phyloP scores from a whole-genome alignment of 2,797 vertebrate species.

The Chromobotia macracanthus region DNA sequence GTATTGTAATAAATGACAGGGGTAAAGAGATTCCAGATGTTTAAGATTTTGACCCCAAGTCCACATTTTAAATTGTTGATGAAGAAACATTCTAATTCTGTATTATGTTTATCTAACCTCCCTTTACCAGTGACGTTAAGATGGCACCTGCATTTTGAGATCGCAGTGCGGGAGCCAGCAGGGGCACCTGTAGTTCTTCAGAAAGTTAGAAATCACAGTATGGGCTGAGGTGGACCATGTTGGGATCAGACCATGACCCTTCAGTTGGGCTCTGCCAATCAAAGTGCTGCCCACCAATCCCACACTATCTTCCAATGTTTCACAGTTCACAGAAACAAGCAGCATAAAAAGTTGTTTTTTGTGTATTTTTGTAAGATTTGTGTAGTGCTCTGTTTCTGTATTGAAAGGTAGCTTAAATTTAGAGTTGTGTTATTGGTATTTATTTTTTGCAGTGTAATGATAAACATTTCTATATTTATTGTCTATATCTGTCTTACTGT shows the following conservation, averaged over 20 bases:
- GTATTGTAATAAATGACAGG: no score
- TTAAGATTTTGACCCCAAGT: neutral
- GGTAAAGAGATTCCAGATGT: no score
- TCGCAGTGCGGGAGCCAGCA: slow-evolving; percentile 84
- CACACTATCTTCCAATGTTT: slow-evolving; percentile 88
- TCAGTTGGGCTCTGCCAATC: slow-evolving; percentile 97
- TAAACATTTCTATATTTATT: slow-evolving; percentile 65
- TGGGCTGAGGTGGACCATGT: slow-evolving; percentile 92
- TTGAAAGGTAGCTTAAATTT: slow-evolving; percentile 50
- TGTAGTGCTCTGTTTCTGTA: slow-evolving; percentile 1
- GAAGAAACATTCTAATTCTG: neutral
- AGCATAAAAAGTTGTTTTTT: slow-evolving; percentile 86
- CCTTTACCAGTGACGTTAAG: slow-evolving; percentile 83
- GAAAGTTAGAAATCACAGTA: slow-evolving; percentile 84
- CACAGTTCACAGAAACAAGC: slow-evolving; percentile 89
- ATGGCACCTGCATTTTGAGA: slow-evolving; percentile 97
- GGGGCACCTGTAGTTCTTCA: slow-evolving; percentile 81
- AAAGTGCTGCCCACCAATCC: slow-evolving; percentile 96
- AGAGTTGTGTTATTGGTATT: slow-evolving; percentile 55
- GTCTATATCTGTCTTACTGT: slow-evolving; percentile 32
- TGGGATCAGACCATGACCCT: no score
- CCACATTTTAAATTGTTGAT: neutral
- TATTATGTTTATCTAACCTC: neutral
- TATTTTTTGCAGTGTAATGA: slow-evolving; percentile 55
- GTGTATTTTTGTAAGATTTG: slow-evolving; percentile 8